Evolutionary conservation across 23 tunicate species (phyloP), one percentile per base, ranked within the genome.

Genomic region (Halocynthia roretzi): DNA sequence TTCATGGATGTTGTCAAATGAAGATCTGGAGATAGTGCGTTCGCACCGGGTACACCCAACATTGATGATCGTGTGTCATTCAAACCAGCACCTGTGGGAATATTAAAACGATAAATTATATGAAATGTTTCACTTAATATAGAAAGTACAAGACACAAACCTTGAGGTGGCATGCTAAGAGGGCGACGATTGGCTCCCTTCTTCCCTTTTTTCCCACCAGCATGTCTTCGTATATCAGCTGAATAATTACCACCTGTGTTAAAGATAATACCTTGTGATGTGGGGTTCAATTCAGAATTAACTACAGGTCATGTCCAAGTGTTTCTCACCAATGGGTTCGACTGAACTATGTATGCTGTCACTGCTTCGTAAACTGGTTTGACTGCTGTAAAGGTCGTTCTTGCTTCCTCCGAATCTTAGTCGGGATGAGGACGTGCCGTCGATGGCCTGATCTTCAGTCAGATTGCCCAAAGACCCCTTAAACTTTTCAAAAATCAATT

Each of bases 321-420:
- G 17, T 58, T 14, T 65, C 70, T 11, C 2, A 65, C 70, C 70
- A 20, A 48, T 76, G 0, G 20, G 31, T 50, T 85, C 90, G 57
- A 68, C 40, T 12, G n/a, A 70, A 80, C 90, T 85, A 7, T 74
- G 80, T 10, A 54, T 57, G 65, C 94, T 88, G 15, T 83, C 94
- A 10, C 73, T 52, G 71, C 94, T 88, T 23, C 84, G 69, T 40
- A 88, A 51, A 67, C 94, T 88, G 20, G 94, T 62, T 71, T 83
- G 94, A 50, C 94, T 88, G 81, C 94, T 79, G 84, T 88, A 78
- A 48, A 69, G 81, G 15, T 86, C 91, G 18, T 11, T 73, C 8
- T 62, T 76, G 12, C 67, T 82, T n/a, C 44, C 80, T 51, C 65
- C 72, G 10, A 66, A 51, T 52, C 60, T 17, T 22, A 66, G 75